Evolutionary conservation across 2,797 vertebrate species (phyloP).

Genomic region (Salarias fasciatus): DNA sequence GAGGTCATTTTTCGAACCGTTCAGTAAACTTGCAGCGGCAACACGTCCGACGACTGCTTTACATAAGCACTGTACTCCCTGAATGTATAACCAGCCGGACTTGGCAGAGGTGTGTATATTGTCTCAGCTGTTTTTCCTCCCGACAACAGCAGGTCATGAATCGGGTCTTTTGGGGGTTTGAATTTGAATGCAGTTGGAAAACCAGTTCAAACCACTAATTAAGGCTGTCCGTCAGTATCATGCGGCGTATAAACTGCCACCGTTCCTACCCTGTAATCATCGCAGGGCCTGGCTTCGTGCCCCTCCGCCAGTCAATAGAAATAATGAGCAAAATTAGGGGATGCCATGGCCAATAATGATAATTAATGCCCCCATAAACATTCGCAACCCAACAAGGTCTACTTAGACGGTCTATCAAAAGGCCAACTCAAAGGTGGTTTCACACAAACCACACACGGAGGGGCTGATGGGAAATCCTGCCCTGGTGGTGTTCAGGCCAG

Average conservation of each 20-base stretch:
- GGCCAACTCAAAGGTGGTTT: slow-evolving; percentile 26
- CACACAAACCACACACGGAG: slow-evolving; percentile 8
- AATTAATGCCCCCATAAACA: slow-evolving; percentile 59
- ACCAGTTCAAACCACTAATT: slow-evolving; percentile 58
- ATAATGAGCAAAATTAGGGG: slow-evolving; percentile 66
- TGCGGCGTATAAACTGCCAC: slow-evolving; percentile 42
- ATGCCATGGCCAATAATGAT: slow-evolving; percentile 56
- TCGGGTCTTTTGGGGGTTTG: slow-evolving; percentile 23
- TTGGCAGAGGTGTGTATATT: slow-evolving; percentile 7
- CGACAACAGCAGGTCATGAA: slow-evolving; percentile 40
- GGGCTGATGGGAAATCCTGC: too few species aligned
- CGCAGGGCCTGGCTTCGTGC: slow-evolving; percentile 52
- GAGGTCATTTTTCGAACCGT: too few species aligned
- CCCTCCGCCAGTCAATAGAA: slow-evolving; percentile 57
- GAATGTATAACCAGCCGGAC: slow-evolving; percentile 7
- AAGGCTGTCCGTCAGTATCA: slow-evolving; percentile 57
- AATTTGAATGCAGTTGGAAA: slow-evolving; percentile 46
- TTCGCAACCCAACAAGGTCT: slow-evolving; percentile 39
- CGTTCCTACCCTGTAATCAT: slow-evolving; percentile 63
- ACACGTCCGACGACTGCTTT: slow-evolving; percentile 1
- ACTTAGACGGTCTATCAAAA: slow-evolving; percentile 29
- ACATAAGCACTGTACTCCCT: slow-evolving; percentile 15
- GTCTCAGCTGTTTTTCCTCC: slow-evolving; percentile 31
- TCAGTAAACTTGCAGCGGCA: not conserved
- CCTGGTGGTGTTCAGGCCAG: too few species aligned